Evolutionary conservation across 1,140 invertebrate species (phyloP), one percentile per base, ranked within the genome.

Genomic region (Nixonia krombeini): DNA sequence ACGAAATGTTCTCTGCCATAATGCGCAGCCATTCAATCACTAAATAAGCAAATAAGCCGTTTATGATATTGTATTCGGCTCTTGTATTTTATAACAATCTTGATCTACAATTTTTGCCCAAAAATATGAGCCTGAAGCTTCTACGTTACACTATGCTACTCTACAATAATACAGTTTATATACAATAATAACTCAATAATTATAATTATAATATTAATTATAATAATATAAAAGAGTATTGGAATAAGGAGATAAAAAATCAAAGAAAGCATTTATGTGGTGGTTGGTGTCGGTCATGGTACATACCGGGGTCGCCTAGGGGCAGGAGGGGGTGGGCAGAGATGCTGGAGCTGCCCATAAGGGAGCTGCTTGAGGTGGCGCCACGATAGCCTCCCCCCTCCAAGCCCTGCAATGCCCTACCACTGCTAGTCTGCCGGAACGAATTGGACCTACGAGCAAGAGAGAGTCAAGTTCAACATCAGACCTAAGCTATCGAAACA

Each of bases 401-500:
- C 82, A 79, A 80, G 83, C 84, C 84, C 82, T 85, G 84, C 78
- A 85, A 83, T 85, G 84, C 82, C 84, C 84, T 85, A 85, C 84
- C 83, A 85, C 83, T 81, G 82, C 83, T 85, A 85, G 82, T 85
- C 88, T 91, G 89, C 85, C 91, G 90, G 89, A 92, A 92, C 85
- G 91, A 93, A 87, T 92, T 91, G 87, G 91, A 92, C 91, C 91
- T 92, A 90, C 88, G 89, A 90, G 90, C 88, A 91, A 90, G 89
- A 91, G 90, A 90, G 82, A 85, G 83, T 85, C 84, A 85, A 85
- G 84, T 85, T 85, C 82, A 85, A 75, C 83, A 85, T 85, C 83
- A 84, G 83, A 85, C 83, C 81, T 85, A 75, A 75, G 74, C 78
- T 79, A 79, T 78, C 71, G 70, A 73, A 69, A 69, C 51, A 56